Base-by-base conservation (phyloP, 2,888 invertebrate species). In the Stramonita haemastoma region DNA sequence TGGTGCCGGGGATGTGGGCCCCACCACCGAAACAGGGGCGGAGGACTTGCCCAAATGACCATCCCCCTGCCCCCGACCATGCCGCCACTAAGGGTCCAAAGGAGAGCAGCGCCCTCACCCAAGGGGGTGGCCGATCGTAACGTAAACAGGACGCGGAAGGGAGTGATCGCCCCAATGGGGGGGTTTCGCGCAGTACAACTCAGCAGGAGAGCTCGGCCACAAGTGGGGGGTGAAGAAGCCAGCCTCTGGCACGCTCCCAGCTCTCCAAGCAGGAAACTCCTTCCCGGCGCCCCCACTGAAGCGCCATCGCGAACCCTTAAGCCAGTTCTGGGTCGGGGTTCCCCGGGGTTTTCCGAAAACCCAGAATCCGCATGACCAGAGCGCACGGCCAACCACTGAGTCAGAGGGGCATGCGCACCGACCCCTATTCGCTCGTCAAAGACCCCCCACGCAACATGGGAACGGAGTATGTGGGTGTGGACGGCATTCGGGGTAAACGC, bases 221-320 rank as follows among this genome's bases (percentile, higher is more conserved):
- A 6, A 73, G 29, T 93, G 93, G 93, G 92, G 92, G 66, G 91
- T 95, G 22, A 94, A 94, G 89, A 92, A 92, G 90, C 91, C 36
- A 94, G 92, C 90, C 56, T 93, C 26, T 94, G 95, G 17, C 95
- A 95, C 89, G 93, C 1, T 95, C 95, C 26, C 92, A 95, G 83
- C 89, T 94, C 79, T 94, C 94, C 19, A 89, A 87, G n/a, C 34
- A 88, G 32, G 93, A 93, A 15, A 93, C 89, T 89, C 90, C 57
- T 88, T 93, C 57, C 83, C 89, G 15, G 90, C 92, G 5, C 95
- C 95, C 29, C 93, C 91, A 86, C 77, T 95, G 34, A 94, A 94
- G 90, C 91, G 91, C 85, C 91, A 91, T 8, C 87, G 81, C 6
- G 81, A 89, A n/a, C 6, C 91, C 91, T 86, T 91, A 93, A 77